phyloP scores from a whole-genome alignment of 2,113 vertebrate species.

The Proterorhinus semilunaris region DNA sequence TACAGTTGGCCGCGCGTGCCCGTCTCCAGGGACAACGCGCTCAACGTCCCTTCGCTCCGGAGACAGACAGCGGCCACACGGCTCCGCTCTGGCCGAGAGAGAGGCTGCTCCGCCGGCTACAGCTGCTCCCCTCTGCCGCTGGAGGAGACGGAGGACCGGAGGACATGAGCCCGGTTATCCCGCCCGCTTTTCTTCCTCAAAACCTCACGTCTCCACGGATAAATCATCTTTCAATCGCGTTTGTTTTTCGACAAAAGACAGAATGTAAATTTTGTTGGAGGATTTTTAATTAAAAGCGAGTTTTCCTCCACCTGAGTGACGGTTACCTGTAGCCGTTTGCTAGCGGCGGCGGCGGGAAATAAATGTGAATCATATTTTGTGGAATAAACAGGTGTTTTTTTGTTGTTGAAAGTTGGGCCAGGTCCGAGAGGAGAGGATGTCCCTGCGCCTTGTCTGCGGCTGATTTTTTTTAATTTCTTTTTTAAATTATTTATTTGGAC shows the following conservation, averaged over 20 bases:
- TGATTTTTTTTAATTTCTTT: slow-evolving; percentile 9
- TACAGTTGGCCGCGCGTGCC: not conserved
- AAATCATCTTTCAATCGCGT: not conserved
- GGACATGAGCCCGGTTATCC: not conserved
- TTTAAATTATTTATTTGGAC: not conserved
- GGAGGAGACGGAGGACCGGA: slow-evolving; percentile 3
- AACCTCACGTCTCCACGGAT: not conserved
- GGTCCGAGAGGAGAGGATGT: slow-evolving; percentile 41
- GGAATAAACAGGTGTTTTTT: not conserved
- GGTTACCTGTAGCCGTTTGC: not conserved
- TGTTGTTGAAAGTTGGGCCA: not conserved
- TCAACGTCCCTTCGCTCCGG: slow-evolving; percentile 7
- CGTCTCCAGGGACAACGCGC: slow-evolving; percentile 71
- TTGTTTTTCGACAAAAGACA: too few relatives aligned
- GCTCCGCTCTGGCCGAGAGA: not conserved
- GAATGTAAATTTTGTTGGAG: not conserved
- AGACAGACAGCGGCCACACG: not conserved
- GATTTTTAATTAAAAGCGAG: not conserved
- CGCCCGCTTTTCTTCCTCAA: not conserved
- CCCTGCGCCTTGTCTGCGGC: slow-evolving; percentile 29
- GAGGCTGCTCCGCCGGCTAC: not conserved
- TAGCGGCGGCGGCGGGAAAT: too few relatives aligned
- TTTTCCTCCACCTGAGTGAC: not conserved
- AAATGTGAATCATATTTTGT: too few relatives aligned
- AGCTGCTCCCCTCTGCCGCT: not conserved